Evolutionary conservation across 1,140 invertebrate species (phyloP), one percentile per base, ranked within the genome.

Genomic region (Orchestia grillus): DNA sequence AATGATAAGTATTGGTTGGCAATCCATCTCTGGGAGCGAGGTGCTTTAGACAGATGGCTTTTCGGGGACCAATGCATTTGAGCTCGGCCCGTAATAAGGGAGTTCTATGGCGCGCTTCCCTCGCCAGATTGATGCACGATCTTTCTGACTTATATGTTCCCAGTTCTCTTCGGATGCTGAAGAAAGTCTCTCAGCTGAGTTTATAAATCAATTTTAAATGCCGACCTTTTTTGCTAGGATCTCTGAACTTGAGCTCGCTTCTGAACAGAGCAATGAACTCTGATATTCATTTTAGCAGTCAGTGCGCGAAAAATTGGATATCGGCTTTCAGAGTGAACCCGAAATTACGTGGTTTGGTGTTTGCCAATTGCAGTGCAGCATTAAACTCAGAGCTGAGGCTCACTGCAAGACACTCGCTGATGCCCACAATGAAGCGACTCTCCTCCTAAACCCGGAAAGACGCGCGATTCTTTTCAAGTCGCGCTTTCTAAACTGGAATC

Each of bases 1-100:
- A 96, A 96, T 96, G 96, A 96, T 96, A 96, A 96, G 96, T 96
- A 96, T 96, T 96, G 96, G 96, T 96, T 96, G 94, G 96, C 96
- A 90, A 96, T 96, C 96, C 95, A 96, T 96, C 96, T 96, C 96
- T 96, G 88, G 96, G 96, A 96, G 96, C 96, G 95, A 96, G 96
- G 96, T 87, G 53, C 96, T 88, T 95, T 95, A 96, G 96, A 96
- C 96, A 96, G 96, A 96, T 96, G 96, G 96, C 96, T 96, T 96
- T 96, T 96, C 45, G 44, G 92, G 92, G 87, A 62, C 95, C 87
- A 96, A 96, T 96, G 96, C 90, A 96, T 96, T 45, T 96, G 95
- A 96, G 87, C 88, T 6, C 43, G 43, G 44, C 41, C 11, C 43
- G 44, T 94, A 94, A 94, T 94, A 45, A 47, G 92, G 44, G 43